A percentile compares a stretch with the other conserved stretches of the same genome.
These are phyloP conservation scores for Augochlorella aurata DNA, from an alignment of 2,888 invertebrate genomes.

Conservation along the genomic window DNA sequence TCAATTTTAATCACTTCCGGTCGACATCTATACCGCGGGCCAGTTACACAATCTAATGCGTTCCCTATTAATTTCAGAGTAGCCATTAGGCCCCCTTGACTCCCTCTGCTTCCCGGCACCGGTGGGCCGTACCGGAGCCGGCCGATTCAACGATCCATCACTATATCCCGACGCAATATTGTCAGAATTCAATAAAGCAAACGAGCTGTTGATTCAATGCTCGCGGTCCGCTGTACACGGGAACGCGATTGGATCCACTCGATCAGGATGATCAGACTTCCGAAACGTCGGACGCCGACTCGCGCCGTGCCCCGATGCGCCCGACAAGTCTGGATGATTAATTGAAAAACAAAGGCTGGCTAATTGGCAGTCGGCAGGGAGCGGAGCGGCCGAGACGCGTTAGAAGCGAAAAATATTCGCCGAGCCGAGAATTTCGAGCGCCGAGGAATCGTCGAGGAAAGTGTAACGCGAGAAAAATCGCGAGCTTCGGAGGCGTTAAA, in stretches of 20 bases:
- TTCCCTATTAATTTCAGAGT: conserved; percentile 58
- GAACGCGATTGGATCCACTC: conserved; percentile 44
- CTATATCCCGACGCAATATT: conserved; percentile 41
- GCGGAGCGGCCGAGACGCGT: not conserved
- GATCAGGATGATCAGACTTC: conserved; percentile 46
- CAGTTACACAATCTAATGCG: conserved; percentile 54
- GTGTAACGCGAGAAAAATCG: not conserved
- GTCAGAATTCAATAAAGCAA: conserved; percentile 60
- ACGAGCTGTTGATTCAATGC: conserved; percentile 53
- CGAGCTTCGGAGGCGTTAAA: not conserved
- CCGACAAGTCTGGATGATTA: conserved; percentile 15
- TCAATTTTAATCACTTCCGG: conserved; percentile 59
- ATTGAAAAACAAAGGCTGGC: conserved; percentile 12
- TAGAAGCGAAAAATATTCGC: not conserved
- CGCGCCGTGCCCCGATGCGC: not conserved
- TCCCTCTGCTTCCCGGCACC: not conserved
- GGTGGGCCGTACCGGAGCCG: conserved; percentile 10
- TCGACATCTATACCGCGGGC: conserved; percentile 24
- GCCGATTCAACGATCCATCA: conserved; percentile 46
- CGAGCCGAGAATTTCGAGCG: not conserved
- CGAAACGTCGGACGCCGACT: conserved; percentile 24
- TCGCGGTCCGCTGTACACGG: conserved; percentile 22
- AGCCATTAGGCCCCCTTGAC: conserved; percentile 38
- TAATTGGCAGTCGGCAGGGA: not conserved
- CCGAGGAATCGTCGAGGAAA: not conserved